Conservation (phyloP, 2,888 invertebrate species). For the Mythimna ferrago region DNA sequence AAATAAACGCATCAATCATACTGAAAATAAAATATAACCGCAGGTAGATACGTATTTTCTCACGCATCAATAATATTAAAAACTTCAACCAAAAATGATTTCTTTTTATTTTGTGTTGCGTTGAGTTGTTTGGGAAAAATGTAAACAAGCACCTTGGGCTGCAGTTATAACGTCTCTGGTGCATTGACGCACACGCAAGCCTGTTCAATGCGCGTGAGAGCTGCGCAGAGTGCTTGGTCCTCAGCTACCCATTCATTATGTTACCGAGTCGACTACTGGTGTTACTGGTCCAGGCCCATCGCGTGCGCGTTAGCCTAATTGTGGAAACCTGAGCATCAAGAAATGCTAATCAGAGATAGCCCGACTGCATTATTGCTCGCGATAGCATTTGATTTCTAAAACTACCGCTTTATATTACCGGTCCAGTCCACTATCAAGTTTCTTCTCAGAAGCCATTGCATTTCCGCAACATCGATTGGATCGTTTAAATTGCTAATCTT, state of each 20-base stretch:
- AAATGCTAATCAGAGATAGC: constrained; percentile 84
- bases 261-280: constrained; percentile 85
- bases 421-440: constrained; percentile 40
- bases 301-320: constrained; percentile 86
- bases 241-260: constrained; percentile 78
- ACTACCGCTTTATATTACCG: constrained; percentile 44
- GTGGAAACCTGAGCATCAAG: constrained; percentile 82
- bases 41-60: constrained; percentile 1
- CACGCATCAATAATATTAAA: constrained; percentile 9
- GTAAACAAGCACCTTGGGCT: constrained; percentile 45
- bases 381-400: constrained; percentile 59
- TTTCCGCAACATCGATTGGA: constrained; percentile 21
- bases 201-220: constrained; percentile 76
- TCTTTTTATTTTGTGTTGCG: constrained; percentile 38
- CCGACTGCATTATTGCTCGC: constrained; percentile 61
- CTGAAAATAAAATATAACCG: constrained; percentile 15
- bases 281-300: constrained; percentile 77
- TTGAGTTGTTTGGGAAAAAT: constrained; percentile 58
- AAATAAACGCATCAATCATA: neutral
- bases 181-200: constrained; percentile 72
- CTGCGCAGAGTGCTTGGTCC: constrained; percentile 58
- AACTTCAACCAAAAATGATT: constrained; percentile 21
- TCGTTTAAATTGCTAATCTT: constrained; percentile 48
- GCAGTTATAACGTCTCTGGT: constrained; percentile 68
- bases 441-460: constrained; percentile 38